These are phyloP conservation scores for Ochropleura leucogaster DNA, from an alignment of 2,888 invertebrate genomes.

Conservation along the genomic window DNA sequence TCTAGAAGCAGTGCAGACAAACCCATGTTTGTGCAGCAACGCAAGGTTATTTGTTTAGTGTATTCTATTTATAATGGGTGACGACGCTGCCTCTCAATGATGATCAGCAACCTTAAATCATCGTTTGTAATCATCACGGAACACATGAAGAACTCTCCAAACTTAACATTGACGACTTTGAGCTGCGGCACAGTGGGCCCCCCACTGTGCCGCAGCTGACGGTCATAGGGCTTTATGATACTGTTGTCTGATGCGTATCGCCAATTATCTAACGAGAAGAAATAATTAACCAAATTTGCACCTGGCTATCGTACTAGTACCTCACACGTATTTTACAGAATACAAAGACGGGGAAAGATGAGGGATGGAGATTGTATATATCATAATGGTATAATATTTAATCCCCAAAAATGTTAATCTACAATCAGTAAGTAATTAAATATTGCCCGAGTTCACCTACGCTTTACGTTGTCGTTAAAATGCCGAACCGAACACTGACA, in stretches of 20 bases:
- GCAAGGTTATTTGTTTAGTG: constrained; percentile 20
- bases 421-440: background rate
- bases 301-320: too few species aligned
- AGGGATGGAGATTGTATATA: too few species aligned
- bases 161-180: too few species aligned
- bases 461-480: background rate
- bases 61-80: constrained; percentile 6
- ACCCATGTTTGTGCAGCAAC: too few species aligned
- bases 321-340: background rate
- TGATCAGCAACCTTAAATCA: constrained; percentile 13
- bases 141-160: background rate
- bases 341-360: background rate
- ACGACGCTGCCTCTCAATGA: constrained; percentile 4
- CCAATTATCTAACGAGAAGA: too few species aligned
- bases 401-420: too few species aligned
- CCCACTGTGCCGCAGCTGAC: too few species aligned
- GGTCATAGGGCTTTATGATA: too few species aligned
- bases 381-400: too few species aligned
- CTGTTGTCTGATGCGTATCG: too few species aligned
- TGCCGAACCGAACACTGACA: constrained; percentile 9
- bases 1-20: background rate
- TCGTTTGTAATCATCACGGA: constrained; percentile 3
- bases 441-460: constrained; percentile 13
- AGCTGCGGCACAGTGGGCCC: too few species aligned
- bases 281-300: too few species aligned